These are phyloP conservation scores for Bombus huntii DNA, from an alignment of 1,140 invertebrate genomes.

Conservation along the genomic window DNA sequence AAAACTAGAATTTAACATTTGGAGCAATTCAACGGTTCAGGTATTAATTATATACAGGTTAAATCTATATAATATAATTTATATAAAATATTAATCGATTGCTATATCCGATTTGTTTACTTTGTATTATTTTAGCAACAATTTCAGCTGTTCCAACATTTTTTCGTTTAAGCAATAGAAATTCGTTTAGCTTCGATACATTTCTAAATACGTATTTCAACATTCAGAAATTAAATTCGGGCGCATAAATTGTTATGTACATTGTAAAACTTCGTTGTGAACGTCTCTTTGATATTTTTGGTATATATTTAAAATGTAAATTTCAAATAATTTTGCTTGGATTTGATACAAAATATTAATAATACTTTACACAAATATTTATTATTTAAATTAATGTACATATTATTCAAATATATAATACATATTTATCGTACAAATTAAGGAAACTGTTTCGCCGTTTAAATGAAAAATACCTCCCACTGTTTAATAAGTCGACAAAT, in stretches of 20 bases:
- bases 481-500: constrained; percentile 2
- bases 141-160: not conserved
- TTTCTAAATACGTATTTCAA: not conserved
- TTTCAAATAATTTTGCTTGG: too few relatives aligned
- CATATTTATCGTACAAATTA: not conserved
- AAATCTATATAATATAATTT: not conserved
- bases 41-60: not conserved
- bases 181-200: not conserved
- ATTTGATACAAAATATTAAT: too few relatives aligned
- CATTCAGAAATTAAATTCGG: not conserved
- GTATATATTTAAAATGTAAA: too few relatives aligned
- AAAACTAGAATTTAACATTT: not conserved
- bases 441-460: not conserved
- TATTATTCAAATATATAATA: too few relatives aligned
- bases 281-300: too few relatives aligned
- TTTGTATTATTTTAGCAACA: too few relatives aligned
- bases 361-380: too few relatives aligned
- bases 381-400: too few relatives aligned
- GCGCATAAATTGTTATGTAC: too few relatives aligned
- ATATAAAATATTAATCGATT: too few relatives aligned
- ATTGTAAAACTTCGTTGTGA: not conserved
- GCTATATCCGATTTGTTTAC: too few relatives aligned
- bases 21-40: too few relatives aligned
- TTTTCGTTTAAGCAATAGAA: not conserved
- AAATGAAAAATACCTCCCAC: not conserved